Evolutionary conservation across 2,888 invertebrate genomes (phyloP), one percentile per base, ranked within the genome.

Genomic region (Cristatella mucedo): DNA sequence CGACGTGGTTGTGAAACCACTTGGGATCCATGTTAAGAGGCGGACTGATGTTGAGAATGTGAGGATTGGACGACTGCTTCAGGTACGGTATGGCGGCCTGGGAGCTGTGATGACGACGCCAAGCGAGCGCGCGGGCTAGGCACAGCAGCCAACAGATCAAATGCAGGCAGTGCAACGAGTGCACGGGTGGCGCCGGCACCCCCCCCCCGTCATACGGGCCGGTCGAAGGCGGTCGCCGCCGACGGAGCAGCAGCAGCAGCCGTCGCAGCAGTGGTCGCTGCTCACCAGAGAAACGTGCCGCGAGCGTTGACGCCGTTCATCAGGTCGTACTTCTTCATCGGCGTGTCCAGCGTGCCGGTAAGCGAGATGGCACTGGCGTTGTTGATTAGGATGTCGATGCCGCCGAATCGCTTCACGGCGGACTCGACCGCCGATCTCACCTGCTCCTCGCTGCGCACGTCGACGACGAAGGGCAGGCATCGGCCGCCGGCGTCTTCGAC

Each of bases 311-410:
- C 77, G 43, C 74, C 76, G 59, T 91, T 82, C 93, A 95, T 95
- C 30, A 95, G 74, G 68, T 95, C 95, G 60, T 84, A 95, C 65
- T 77, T 74, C 69, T 95, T 95, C 89, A 95, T 91, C 29, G 84
- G 79, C 0, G 89, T 89, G 5, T 76, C 69, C 2, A 74, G 68
- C 0, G 91, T 93, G 36, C 75, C 76, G 0, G 86, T 65, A 22
- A 71, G 56, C 41, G 59, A 59, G 54, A 95, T 95, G 9, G 93
- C 93, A 46, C 87, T 87, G 1, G 95, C 95, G 71, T 95, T 95
- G 70, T 95, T 95, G 15, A 95, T 71, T 6, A 70, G 67, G 49
- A 95, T 81, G 61, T 95, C 95, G 53, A 95, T 89, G 9, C 91
- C 89, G 22, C 91, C 91, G 69, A 95, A 95, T 69, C 77, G 77